Evolutionary conservation across 2,888 invertebrate species (phyloP), one percentile per base, ranked within the genome.

Genomic region (Acleris emargana): DNA sequence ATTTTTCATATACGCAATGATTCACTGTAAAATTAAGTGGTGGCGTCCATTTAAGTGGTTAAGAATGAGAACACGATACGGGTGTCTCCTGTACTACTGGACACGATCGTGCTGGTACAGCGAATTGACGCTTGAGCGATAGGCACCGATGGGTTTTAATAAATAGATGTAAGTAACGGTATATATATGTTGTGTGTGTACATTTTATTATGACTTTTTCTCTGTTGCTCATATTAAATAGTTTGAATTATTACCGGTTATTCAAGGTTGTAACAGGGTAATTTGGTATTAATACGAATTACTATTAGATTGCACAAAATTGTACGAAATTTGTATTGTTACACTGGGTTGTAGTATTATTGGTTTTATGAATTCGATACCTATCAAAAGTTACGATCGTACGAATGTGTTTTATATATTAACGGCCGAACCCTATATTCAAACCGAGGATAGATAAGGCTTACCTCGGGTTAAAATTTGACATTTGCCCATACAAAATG

Each of bases 251-350:
- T 69, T 74, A 72, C 81, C 77, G 80, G 77, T 79, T 76, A 81
- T 77, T 79, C 83, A 83, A 83, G 86, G 83, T 86, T 82, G 72
- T 84, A 80, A 86, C 87, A 88, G 87, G 87, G 87, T 88, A 87
- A 84, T 75, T 75, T 71, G 73, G 72, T 74, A 72, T 78, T 53
- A 42, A 59, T 64, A 60, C 53, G 70, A 68, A 69, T 69, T 67
- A 69, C 68, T 57, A 68, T 69, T 62, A 73, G 68, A 75, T 73
- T 78, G 80, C 83, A 85, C 80, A 82, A 81, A 79, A 76, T 69
- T 69, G 63, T 69, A 78, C 72, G 72, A 69, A 73, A 60, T 64
- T 38, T 51, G 55, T 28, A 51, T 57, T 60, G n/a, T 66, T 60
- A 60, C 66, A 60, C 45, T 43, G 54, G 57, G 57, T 38, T 38